These are phyloP conservation scores for Hypotaenidia philippensis DNA, from an alignment of 2,797 vertebrate species.

Conservation along the genomic window DNA sequence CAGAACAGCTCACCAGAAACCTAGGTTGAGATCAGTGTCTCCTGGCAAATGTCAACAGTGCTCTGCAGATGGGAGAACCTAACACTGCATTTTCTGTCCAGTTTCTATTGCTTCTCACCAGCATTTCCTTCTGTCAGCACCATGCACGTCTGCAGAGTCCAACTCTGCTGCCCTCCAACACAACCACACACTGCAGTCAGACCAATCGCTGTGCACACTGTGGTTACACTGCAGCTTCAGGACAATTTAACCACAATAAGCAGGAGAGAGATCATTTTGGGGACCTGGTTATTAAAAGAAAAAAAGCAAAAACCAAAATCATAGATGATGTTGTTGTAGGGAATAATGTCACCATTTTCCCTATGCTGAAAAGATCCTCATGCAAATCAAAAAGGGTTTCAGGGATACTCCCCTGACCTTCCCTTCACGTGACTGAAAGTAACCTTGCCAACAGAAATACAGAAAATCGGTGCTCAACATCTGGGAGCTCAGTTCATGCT, in stretches of 20 bases:
- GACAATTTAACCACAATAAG: background rate
- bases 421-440: background rate
- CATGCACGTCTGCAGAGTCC: rapidly evolving
- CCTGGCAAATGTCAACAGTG: rapidly evolving
- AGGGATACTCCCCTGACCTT: background rate
- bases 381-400: background rate
- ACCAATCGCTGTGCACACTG: background rate
- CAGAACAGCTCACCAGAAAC: background rate
- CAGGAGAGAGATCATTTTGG: background rate
- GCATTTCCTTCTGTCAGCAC: background rate
- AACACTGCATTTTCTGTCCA: background rate
- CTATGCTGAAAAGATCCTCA: background rate
- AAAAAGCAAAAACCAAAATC: background rate
- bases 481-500: background rate
- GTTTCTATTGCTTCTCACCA: background rate
- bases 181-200: background rate
- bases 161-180: rapidly evolving
- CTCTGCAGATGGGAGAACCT: background rate
- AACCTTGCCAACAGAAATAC: background rate
- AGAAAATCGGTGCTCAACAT: background rate
- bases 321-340: background rate
- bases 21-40: background rate
- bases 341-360: background rate
- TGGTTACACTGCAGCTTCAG: background rate
- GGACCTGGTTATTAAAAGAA: background rate